These are phyloP conservation scores for Aplysina aerophoba DNA, from an alignment of 37 sponge, comb jelly and placozoan genomes.

Conservation along the genomic window DNA sequence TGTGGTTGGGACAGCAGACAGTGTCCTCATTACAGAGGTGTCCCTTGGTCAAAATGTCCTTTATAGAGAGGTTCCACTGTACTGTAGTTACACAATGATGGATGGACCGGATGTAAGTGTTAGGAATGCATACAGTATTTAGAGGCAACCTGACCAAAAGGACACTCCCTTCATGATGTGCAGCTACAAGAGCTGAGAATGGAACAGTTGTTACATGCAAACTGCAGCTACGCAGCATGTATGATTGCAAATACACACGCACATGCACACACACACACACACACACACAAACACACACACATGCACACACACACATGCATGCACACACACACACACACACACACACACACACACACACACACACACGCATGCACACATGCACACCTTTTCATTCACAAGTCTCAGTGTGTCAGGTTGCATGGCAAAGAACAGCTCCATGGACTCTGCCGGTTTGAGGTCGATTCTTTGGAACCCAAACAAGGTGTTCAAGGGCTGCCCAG, in stretches of 20 bases:
- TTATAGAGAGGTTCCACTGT: no score
- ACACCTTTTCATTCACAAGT: conserved; percentile 54
- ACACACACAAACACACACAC: neutral
- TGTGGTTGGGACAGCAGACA: no score
- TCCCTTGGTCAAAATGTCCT: no score
- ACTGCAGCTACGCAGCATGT: neutral
- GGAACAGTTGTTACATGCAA: neutral
- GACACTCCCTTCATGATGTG: no score
- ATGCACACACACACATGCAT: neutral
- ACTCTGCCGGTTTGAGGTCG: conserved; percentile 52
- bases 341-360: neutral
- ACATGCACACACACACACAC: no score
- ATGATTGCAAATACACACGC: neutral
- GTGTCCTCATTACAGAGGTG: no score
- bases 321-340: neutral
- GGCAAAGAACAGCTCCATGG: conserved; percentile 61
- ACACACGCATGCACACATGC: neutral
- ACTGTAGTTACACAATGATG: no score
- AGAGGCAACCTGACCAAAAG: no score
- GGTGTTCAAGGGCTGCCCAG: conserved; percentile 68
- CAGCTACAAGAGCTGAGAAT: no score
- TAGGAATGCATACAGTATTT: no score
- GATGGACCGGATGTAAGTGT: no score
- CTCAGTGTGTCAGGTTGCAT: conserved; percentile 38
- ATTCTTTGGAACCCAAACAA: conserved; percentile 80